A percentile compares a stretch with the other conserved stretches of the same genome.
These are phyloP conservation scores for Rhinopomastus cyanomelas DNA, from an alignment of 2,113 vertebrate genomes.

Conservation along the genomic window DNA sequence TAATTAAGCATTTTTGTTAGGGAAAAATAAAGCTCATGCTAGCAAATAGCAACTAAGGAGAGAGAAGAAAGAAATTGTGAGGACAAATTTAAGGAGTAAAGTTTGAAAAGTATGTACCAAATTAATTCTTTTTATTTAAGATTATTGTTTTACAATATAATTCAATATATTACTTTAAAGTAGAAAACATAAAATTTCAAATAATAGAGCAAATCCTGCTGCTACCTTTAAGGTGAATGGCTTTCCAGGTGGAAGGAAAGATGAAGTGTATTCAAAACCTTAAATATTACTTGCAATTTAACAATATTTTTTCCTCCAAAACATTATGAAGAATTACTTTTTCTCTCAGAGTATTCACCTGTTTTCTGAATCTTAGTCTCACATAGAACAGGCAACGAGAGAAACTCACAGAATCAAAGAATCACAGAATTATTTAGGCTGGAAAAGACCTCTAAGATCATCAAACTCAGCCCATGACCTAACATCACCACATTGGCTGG, in stretches of 20 bases:
- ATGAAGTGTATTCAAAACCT: background rate
- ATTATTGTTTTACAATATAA: background rate
- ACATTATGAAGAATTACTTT: background rate
- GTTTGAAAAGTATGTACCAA: background rate
- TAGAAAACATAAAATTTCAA: background rate
- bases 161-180: background rate
- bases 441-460: no score
- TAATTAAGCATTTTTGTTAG: constrained; percentile 1
- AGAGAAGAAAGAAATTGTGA: background rate
- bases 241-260: background rate
- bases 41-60: background rate
- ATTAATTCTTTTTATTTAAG: background rate
- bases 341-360: background rate
- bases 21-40: background rate
- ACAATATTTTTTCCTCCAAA: background rate
- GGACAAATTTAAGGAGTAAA: background rate
- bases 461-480: no score
- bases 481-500: no score
- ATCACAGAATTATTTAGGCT: background rate
- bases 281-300: background rate
- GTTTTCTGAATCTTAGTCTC: background rate
- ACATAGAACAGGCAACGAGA: background rate
- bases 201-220: background rate
- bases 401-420: no score
- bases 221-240: background rate